Conservation (phyloP, 2,888 invertebrate genomes). For the Lasioglossum leucozonium region DNA sequence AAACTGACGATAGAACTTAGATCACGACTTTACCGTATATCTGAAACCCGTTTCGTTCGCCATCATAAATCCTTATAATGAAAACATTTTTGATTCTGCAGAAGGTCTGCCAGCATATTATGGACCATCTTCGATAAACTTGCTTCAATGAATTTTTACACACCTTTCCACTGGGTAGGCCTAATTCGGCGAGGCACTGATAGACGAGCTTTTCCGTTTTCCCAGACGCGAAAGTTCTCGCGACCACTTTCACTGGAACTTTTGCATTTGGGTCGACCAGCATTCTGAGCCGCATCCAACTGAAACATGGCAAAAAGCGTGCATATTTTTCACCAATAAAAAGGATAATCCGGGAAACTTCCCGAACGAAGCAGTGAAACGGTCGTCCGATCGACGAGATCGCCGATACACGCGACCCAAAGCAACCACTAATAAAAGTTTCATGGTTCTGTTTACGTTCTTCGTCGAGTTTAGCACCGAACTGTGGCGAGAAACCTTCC, state of each 20-base stretch:
- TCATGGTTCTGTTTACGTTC: constrained; percentile 16
- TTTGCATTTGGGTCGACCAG: constrained; percentile 97
- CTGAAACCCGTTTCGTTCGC: too few species aligned
- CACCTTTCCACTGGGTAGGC: constrained; percentile 95
- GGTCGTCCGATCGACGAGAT: neutral
- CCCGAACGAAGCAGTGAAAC: neutral
- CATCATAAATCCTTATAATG: too few species aligned
- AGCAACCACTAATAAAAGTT: neutral
- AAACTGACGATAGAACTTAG: too few species aligned
- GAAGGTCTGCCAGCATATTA: too few species aligned
- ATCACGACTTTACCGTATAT: too few species aligned
- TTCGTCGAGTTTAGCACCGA: neutral
- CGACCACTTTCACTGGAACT: constrained; percentile 98
- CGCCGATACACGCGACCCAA: neutral
- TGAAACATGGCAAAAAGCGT: constrained; percentile 85
- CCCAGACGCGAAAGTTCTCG: constrained; percentile 99
- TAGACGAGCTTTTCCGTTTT: constrained; percentile 99
- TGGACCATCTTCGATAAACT: neutral
- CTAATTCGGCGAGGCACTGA: constrained; percentile 97
- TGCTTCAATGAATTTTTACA: neutral
- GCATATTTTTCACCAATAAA: constrained; percentile 20
- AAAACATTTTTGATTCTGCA: too few species aligned
- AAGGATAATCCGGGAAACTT: constrained; percentile 17
- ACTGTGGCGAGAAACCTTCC: neutral
- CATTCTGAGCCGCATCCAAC: constrained; percentile 99